Evolutionary conservation across 2,113 vertebrate species (phyloP).

Genomic region (Callipepla squamata): DNA sequence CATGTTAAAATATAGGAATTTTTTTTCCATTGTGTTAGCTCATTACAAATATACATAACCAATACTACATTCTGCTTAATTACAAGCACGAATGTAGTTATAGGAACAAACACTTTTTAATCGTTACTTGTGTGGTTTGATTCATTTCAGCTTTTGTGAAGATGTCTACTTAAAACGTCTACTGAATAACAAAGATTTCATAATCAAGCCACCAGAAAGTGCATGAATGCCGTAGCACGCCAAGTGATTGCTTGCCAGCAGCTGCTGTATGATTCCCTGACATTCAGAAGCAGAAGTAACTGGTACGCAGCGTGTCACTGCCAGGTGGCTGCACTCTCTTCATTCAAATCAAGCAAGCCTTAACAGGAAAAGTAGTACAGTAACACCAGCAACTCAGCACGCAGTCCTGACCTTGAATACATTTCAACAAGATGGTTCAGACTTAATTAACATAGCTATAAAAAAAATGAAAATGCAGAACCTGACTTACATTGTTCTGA

Average conservation of each 20-base stretch:
- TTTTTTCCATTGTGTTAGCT: neutral
- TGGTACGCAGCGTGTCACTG: neutral
- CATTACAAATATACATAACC: neutral
- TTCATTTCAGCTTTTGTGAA: neutral
- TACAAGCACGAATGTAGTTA: neutral
- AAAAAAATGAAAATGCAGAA: neutral
- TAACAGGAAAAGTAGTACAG: neutral
- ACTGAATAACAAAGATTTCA: neutral
- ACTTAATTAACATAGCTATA: neutral
- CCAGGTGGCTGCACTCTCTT: neutral
- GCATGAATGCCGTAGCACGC: rapidly evolving
- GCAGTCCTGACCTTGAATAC: neutral
- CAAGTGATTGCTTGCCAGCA: rapidly evolving
- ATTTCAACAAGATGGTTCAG: neutral
- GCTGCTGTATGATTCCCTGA: neutral
- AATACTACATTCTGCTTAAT: neutral
- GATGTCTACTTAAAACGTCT: neutral
- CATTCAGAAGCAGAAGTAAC: neutral
- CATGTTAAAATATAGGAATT: neutral
- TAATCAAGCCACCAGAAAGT: neutral
- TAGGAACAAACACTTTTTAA: neutral
- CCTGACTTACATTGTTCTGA: neutral
- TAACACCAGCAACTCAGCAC: neutral
- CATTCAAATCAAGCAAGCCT: neutral
- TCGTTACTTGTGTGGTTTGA: neutral